Evolutionary conservation across 2,888 invertebrate genomes (phyloP), one percentile per base, ranked within the genome.

Genomic region (Linnaemya tessellans): DNA sequence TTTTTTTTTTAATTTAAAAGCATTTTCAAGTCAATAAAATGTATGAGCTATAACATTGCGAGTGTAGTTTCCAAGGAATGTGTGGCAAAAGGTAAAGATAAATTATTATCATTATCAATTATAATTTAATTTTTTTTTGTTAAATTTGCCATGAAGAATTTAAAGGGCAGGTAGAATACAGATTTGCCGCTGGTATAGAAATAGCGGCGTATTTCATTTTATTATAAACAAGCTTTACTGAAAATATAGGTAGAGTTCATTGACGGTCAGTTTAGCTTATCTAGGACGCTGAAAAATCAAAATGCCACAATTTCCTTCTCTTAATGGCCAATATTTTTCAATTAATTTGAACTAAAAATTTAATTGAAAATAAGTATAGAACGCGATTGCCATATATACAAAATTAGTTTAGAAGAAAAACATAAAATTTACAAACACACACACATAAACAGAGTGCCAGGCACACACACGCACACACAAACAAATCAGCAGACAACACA

Each of bases 401-500:
- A 35, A n/a, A 58, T 38, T n/a, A 25, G 20, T 43, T 3, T 46
- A 11, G 18, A 11, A 43, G 3, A 60, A 1, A 43, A 9, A 43
- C 18, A 71, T 9, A 80, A n/a, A 41, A 13, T 11, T 41, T 13
- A 60, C 11, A 18, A 9, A 49, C 25, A 77, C 70, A 68, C 60
- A 51, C 15, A n/a, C 41, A 51, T 9, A 49, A 22, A 54, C 15
- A 70, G 18, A 38, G 10, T n/a, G 13, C 10, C 9, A 58, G 38
- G 22, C 22, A 13, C 11, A 13, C 56, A 41, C 25, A 77, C 46
- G 46, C 60, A 38, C 84, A 79, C 20, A 49, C 49, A 49, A 49
- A 11, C 62, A 84, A 62, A 78, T 67, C 60, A 13, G 25, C 58
- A 71, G 3, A 60, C 73, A 78, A 51, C 18, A 15, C 62, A 84